A percentile compares a stretch with the other conserved stretches of the same genome.
Conservation (phyloP, 2,888 invertebrate species). For the Perizoma affinitatum region DNA sequence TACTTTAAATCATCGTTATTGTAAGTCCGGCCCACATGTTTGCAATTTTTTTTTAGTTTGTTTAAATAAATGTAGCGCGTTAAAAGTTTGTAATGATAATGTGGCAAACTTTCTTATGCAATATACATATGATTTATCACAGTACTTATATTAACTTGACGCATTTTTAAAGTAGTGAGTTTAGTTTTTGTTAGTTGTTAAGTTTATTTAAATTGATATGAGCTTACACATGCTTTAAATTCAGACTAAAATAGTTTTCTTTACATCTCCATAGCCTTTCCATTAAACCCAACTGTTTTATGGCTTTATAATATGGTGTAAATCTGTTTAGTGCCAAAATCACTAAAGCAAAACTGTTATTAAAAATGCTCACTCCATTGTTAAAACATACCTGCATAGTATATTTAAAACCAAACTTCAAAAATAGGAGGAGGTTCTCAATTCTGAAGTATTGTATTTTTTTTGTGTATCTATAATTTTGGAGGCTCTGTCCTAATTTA, state of each 20-base stretch:
- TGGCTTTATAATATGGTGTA: too few relatives aligned
- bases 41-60: too few relatives aligned
- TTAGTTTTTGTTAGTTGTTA: slow-evolving; percentile 62
- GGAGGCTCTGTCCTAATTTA: too few relatives aligned
- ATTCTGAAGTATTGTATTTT: too few relatives aligned
- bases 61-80: too few relatives aligned
- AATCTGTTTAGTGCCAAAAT: slow-evolving; percentile 7
- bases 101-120: neutral
- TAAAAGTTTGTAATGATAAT: too few relatives aligned
- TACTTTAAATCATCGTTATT: neutral
- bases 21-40: slow-evolving; percentile 1
- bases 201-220: slow-evolving; percentile 58
- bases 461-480: too few relatives aligned
- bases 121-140: slow-evolving; percentile 5
- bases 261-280: neutral
- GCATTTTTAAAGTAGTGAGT: slow-evolving; percentile 32
- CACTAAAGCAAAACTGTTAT: neutral
- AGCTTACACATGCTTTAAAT: slow-evolving; percentile 74
- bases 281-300: too few relatives aligned
- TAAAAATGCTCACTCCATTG: neutral
- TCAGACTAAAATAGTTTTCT: slow-evolving; percentile 21
- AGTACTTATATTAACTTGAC: slow-evolving; percentile 15
- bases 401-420: too few relatives aligned
- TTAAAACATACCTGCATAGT: too few relatives aligned
- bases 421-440: too few relatives aligned